phyloP scores from a whole-genome alignment of 2,113 vertebrate species.

The Syngnathus floridae region DNA sequence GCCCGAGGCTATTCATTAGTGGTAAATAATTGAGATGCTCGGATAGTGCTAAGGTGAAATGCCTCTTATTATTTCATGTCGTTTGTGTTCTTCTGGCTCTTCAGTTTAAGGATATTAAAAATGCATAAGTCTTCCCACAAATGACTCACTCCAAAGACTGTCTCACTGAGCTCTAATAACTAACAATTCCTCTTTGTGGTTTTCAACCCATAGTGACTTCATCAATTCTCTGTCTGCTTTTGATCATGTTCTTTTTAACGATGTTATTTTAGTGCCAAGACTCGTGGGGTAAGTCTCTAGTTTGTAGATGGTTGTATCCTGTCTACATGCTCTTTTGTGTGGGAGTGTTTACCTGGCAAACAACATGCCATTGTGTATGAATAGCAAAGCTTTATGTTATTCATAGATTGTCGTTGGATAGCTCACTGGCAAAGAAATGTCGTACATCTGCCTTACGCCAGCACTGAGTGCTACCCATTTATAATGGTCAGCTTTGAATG shows the following conservation, averaged over 20 bases:
- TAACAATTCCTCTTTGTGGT: conserved; percentile 53
- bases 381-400: conserved; percentile 3
- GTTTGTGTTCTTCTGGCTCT: conserved; percentile 66
- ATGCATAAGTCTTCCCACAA: conserved; percentile 57
- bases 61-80: conserved; percentile 69
- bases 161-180: conserved; percentile 56
- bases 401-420: conserved; percentile 10
- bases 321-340: neutral
- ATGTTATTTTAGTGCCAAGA: conserved; percentile 18
- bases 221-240: conserved; percentile 37
- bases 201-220: conserved; percentile 31
- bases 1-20: conserved; percentile 66
- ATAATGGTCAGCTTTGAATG: conserved; percentile 21
- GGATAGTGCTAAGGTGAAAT: conserved; percentile 64
- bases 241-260: conserved; percentile 22
- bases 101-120: conserved; percentile 67
- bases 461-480: conserved; percentile 21
- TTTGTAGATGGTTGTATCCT: neutral
- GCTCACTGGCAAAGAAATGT: conserved; percentile 24
- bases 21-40: conserved; percentile 68
- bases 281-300: neutral
- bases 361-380: conserved; percentile 6
- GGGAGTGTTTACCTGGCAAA: conserved; percentile 1
- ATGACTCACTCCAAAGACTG: conserved; percentile 56
- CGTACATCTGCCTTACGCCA: conserved; percentile 22